Evolutionary conservation across 30 jellyfish, hydroid and myxozoan genomes (phyloP), one percentile per base, ranked within the genome.

Genomic region (Turritopsis dohrnii): DNA sequence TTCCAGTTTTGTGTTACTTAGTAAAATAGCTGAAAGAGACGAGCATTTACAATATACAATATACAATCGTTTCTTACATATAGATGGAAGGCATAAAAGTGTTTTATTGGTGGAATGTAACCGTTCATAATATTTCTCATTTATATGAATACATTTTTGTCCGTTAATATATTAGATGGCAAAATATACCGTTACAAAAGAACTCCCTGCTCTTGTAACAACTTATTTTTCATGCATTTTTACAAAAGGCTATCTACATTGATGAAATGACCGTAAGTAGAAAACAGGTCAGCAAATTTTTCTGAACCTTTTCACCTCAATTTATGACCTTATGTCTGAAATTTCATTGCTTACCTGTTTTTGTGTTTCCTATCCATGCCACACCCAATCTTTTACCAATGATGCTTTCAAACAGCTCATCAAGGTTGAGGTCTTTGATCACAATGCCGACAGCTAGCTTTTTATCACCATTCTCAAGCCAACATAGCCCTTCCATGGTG

Each of bases 401-500:
- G 52, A 80, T 28, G 4, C 71, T 80, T 27, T 80, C 76, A 41
- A 80, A 53, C 52, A 80, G n/a, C 52, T 80, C 87, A 53, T 52
- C 65, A 1, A 80, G 53, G 22, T 80, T 69, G 29, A 65, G 19
- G 66, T 80, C 87, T 8, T 65, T 80, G 20, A 80, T 22, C 54
- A 65, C 83, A 65, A 80, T 80, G 1, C 87, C 87, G 1, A 80
- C 54, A 41, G 87, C 87, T 41, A 80, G 29, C 0, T 53, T 41
- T 26, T 80, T 80, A 0, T 80, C 53, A 16, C 22, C 83, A 20
- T 28, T 69, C 53, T 80, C 87, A 52, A 1, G 21, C 87, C 87
- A 80, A 54, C 8, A 19, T 53, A 80, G 54, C 3, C 81, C 87
- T 80, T 80, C 87, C 87, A 80, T 80, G 13, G 81, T 69, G n/a